phyloP scores from a whole-genome alignment of 2,888 invertebrate genomes.

The Hydropsyche betteni region DNA sequence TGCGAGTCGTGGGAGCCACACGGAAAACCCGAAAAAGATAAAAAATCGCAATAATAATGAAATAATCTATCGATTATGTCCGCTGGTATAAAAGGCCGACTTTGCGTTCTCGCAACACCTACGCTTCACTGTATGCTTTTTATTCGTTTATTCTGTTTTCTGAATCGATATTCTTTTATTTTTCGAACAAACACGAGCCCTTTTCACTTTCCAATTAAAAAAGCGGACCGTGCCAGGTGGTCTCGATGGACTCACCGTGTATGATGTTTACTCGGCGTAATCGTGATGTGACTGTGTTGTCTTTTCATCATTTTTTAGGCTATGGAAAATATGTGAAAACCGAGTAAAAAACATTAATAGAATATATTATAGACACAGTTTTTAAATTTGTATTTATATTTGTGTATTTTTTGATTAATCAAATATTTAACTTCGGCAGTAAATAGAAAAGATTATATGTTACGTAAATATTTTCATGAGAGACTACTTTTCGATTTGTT shows the following conservation, averaged over 20 bases:
- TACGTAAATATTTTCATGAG: background rate
- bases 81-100: background rate
- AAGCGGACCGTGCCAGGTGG: constrained; percentile 15
- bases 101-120: background rate
- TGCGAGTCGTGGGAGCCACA: constrained; percentile 18
- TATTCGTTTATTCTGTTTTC: background rate
- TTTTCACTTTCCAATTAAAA: constrained; percentile 30
- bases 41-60: constrained; percentile 21
- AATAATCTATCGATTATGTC: constrained; percentile 20
- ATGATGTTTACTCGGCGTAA: constrained; percentile 7
- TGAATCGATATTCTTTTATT: constrained; percentile 16
- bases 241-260: constrained; percentile 7
- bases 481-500: background rate
- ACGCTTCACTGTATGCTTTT: too few relatives aligned
- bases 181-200: constrained; percentile 3
- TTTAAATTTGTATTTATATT: too few relatives aligned
- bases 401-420: background rate
- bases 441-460: background rate
- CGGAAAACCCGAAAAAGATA: too few relatives aligned
- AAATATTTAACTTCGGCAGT: background rate
- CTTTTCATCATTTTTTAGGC: constrained; percentile 14
- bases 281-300: constrained; percentile 8
- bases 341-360: too few relatives aligned
- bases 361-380: too few relatives aligned
- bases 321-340: background rate